phyloP scores from a whole-genome alignment of 2,888 invertebrate genomes.

The Philopedon plagiatum region DNA sequence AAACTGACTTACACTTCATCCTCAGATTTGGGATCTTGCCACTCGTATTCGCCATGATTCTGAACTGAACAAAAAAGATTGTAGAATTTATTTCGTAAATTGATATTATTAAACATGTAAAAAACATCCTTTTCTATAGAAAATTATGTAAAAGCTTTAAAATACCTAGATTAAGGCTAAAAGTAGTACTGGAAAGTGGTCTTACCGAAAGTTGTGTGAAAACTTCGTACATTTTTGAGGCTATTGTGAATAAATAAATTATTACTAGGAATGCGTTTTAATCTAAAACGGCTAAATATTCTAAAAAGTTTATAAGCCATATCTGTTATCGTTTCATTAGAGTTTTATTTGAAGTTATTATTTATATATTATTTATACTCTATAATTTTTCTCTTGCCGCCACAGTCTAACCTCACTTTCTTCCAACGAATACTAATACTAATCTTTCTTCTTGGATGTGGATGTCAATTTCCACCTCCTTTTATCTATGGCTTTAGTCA shows the following conservation, averaged over 20 bases:
- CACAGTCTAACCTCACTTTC: slow-evolving; percentile 3
- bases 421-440: too few relatives aligned
- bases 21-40: slow-evolving; percentile 91
- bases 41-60: slow-evolving; percentile 89
- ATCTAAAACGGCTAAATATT: slow-evolving; percentile 29
- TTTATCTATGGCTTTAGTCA: too few relatives aligned
- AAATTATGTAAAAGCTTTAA: too few relatives aligned
- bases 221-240: slow-evolving; percentile 16
- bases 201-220: slow-evolving; percentile 52
- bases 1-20: slow-evolving; percentile 86
- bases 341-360: slow-evolving; percentile 5
- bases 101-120: too few relatives aligned
- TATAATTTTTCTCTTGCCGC: background rate
- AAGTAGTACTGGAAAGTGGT: too few relatives aligned
- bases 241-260: background rate
- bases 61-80: slow-evolving; percentile 68
- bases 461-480: too few relatives aligned
- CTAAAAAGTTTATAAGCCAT: slow-evolving; percentile 29
- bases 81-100: too few relatives aligned
- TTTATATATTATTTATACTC: too few relatives aligned
- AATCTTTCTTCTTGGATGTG: too few relatives aligned
- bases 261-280: background rate
- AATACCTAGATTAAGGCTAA: too few relatives aligned
- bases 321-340: slow-evolving; percentile 26
- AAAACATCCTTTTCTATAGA: too few relatives aligned